Conservation (phyloP, 1,140 invertebrate genomes). For the Bombus picipes region DNA sequence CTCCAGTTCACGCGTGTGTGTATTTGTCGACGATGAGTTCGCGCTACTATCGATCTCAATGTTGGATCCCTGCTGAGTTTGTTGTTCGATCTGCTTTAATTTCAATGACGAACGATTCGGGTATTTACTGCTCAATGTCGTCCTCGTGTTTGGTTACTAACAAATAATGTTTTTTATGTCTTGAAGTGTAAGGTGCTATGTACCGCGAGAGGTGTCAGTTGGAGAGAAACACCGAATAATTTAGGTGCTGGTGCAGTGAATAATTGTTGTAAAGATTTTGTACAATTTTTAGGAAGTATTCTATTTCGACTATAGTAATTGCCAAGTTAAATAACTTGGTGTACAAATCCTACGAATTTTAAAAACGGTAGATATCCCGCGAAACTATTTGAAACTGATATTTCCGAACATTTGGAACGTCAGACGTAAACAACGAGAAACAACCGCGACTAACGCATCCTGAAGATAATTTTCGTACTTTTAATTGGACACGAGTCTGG, state of each 20-base stretch:
- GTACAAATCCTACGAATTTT: not conserved
- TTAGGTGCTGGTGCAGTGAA: not conserved
- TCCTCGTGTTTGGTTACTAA: not conserved
- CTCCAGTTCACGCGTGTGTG: not conserved
- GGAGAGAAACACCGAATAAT: not conserved
- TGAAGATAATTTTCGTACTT: not conserved
- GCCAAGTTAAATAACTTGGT: not conserved
- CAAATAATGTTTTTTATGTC: not conserved
- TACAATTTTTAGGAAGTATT: not conserved
- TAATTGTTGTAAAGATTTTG: not conserved
- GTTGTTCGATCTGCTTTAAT: not conserved
- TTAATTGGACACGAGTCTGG: not conserved
- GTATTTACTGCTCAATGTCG: not conserved
- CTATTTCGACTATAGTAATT: not conserved
- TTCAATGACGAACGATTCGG: too few relatives aligned
- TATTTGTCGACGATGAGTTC: not conserved
- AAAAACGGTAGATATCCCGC: not conserved
- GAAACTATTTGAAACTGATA: too few relatives aligned
- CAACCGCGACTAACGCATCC: too few relatives aligned
- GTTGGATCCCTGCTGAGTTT: not conserved
- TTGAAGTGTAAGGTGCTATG: not conserved
- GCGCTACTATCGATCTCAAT: not conserved
- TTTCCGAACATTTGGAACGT: not conserved
- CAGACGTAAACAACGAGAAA: not conserved
- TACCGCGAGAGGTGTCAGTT: too few relatives aligned